phyloP scores from a whole-genome alignment of 1,140 invertebrate genomes.

The Chlorops oryzae region DNA sequence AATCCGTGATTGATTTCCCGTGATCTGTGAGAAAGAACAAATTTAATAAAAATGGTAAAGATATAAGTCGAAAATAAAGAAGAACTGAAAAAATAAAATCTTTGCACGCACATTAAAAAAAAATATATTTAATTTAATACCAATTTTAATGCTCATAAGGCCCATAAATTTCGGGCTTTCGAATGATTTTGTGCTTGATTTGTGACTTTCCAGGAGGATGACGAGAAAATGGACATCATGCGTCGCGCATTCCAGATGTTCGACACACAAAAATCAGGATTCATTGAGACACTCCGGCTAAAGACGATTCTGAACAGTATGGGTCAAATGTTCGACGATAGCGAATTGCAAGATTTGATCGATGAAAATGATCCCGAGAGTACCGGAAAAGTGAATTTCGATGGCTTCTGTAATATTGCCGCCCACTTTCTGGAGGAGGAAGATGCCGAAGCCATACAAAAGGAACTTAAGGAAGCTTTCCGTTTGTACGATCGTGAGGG shows the following conservation, averaged over 20 bases:
- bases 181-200: no score
- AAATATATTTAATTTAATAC: no score
- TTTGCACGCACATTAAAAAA: no score
- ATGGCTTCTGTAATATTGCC: slow-evolving; percentile 85
- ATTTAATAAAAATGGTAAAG: no score
- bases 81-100: no score
- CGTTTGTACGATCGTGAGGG: slow-evolving; percentile 71
- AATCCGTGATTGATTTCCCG: no score
- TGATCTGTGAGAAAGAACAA: no score
- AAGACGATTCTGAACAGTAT: slow-evolving; percentile 89
- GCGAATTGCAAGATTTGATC: slow-evolving; percentile 74
- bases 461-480: slow-evolving; percentile 92
- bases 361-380: slow-evolving; percentile 81
- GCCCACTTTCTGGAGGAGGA: slow-evolving; percentile 86
- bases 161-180: no score
- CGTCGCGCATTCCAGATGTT: slow-evolving; percentile 93
- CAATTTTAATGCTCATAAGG: no score
- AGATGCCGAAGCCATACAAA: slow-evolving; percentile 86
- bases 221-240: slow-evolving; percentile 80
- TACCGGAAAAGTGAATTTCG: slow-evolving; percentile 86
- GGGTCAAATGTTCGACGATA: slow-evolving; percentile 86
- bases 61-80: no score
- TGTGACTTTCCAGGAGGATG: no score
- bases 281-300: slow-evolving; percentile 83
- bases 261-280: slow-evolving; percentile 82